Conservation (phyloP, 2,797 vertebrate species). For the Acomys russatus region DNA sequence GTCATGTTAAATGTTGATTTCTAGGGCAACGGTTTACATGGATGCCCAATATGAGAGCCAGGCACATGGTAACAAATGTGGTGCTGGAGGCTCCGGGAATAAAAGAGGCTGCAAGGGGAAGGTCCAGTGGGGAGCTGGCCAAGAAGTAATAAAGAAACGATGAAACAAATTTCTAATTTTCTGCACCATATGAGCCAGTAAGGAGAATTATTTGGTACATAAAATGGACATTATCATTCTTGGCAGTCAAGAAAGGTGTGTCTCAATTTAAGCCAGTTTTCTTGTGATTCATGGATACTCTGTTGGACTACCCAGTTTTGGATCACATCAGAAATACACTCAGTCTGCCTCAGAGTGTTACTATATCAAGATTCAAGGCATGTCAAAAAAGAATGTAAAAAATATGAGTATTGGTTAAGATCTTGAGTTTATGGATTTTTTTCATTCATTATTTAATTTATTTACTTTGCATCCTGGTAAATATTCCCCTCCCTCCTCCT, state of each 20-base stretch:
- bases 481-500: no score
- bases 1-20: not conserved
- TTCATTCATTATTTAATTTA: no score
- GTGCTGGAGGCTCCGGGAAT: no score
- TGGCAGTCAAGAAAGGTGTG: not conserved
- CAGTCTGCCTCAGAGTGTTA: not conserved
- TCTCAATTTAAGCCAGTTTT: not conserved
- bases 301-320: not conserved
- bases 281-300: not conserved
- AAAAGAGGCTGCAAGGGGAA: not conserved
- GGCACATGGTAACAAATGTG: not conserved
- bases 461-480: no score
- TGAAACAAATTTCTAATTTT: not conserved
- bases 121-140: not conserved
- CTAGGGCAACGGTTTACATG: not conserved
- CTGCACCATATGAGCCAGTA: not conserved
- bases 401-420: not conserved
- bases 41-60: not conserved
- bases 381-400: slow-evolving; percentile 11
- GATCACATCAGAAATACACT: not conserved
- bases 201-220: not conserved
- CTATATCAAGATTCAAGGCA: slow-evolving; percentile 17
- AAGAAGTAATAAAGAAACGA: slow-evolving; percentile 2
- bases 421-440: not conserved
- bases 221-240: not conserved